A percentile compares a stretch with the other conserved stretches of the same genome.
Conservation (phyloP, 2,888 invertebrate genomes). For the Calameuta idolon region DNA sequence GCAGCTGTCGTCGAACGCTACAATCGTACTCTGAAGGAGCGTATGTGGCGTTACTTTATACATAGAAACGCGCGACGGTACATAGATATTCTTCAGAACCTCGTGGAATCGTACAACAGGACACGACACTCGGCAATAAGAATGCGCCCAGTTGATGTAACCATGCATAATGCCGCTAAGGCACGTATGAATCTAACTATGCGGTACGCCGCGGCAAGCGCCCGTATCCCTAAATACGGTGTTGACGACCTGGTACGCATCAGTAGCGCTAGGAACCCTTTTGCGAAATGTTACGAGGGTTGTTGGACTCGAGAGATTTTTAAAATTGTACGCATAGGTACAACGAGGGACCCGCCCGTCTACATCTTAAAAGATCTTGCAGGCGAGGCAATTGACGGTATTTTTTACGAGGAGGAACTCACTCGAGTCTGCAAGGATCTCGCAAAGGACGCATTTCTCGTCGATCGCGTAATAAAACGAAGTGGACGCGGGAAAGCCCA, state of each 20-base stretch:
- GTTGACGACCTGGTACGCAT: conserved; percentile 11
- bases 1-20: not conserved
- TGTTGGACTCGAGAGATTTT: not conserved
- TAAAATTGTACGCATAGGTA: not conserved
- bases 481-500: conserved; percentile 22
- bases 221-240: conserved; percentile 22
- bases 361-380: conserved; percentile 38
- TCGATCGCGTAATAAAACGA: not conserved
- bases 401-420: conserved; percentile 39
- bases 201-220: not conserved
- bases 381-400: conserved; percentile 36
- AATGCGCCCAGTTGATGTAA: conserved; percentile 6
- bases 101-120: too few relatives aligned
- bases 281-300: not conserved
- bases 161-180: not conserved
- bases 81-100: too few relatives aligned
- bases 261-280: conserved; percentile 29
- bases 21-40: too few relatives aligned
- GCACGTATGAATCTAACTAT: not conserved
- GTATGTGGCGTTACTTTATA: too few relatives aligned
- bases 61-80: too few relatives aligned
- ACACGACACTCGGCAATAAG: conserved; percentile 26
- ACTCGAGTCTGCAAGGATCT: conserved; percentile 24
- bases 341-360: conserved; percentile 27
- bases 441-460: not conserved